Evolutionary conservation across 2,888 invertebrate genomes (phyloP), one percentile per base, ranked within the genome.

Genomic region (Psylliodes chrysocephalus): DNA sequence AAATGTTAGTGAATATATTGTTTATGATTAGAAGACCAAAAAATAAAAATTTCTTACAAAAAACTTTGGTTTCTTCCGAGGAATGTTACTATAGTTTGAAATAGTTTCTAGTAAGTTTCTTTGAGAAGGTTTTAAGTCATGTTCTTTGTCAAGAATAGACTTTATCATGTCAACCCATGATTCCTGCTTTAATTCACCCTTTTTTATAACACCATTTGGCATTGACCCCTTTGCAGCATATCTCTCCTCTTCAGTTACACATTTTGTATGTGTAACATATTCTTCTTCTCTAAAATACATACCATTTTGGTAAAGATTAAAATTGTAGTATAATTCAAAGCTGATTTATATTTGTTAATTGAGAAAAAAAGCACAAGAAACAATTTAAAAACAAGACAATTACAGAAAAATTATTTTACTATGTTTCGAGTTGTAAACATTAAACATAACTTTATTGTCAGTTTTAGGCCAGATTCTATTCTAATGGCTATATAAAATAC

Each of bases 101-200:
- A 95, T 85, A 2, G 84, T 85, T 69, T 90, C 86, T 35, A 95
- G 86, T 33, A 93, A 84, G 59, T 84, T 84, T 51, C 85, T 84
- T 12, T 91, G 85, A 42, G 86, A 84, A 0, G 84, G 84, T 2
- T 87, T 85, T 18, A 90, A 82, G 73, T 83, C 83, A 25, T 80
- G 78, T 40, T 87, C 85, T 67, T 86, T 87, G 25, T 87, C 86
- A 14, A 91, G 80, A 3, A 91, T 88, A 17, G 86, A 84, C 63
- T 89, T 88, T 10, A 94, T 86, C 80, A 89, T 86, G 77, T 90
- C 89, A 12, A 90, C 85, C 96, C 96, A 96, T 51, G 87, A 87
- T 75, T 90, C 90, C 80, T 96, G 96, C 78, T 95, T 96, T 69
- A 86, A 88, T 78, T 93, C 93, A 5, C 95, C 95, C 82, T 94